Evolutionary conservation across 2,888 invertebrate species (phyloP).

Genomic region (Drosophila emarginata): DNA sequence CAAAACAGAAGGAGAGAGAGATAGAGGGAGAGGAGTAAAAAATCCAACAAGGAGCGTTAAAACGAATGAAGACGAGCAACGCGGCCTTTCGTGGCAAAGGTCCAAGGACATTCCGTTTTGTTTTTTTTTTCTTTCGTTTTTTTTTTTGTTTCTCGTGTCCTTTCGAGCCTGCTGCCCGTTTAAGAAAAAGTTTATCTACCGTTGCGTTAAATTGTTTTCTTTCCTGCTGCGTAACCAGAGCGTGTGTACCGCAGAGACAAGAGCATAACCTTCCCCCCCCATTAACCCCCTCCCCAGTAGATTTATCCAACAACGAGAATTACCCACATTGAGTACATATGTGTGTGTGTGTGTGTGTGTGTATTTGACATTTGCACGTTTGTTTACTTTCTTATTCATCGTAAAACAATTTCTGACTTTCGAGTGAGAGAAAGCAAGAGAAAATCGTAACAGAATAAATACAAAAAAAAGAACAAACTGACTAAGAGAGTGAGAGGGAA

Average conservation of each 20-base stretch:
- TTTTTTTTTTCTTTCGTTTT: background rate
- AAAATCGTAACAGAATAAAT: background rate
- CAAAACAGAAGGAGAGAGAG: too few species aligned
- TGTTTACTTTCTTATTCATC: conserved; percentile 50
- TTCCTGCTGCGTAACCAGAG: conserved; percentile 47
- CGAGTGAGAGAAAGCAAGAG: conserved; percentile 5
- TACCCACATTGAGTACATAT: background rate
- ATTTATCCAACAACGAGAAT: background rate
- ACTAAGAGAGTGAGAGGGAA: background rate
- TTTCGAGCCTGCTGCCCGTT: conserved; percentile 35
- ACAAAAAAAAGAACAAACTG: too few species aligned
- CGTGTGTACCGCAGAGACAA: conserved; percentile 28
- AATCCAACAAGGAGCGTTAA: background rate
- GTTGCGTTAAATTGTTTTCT: conserved; percentile 57
- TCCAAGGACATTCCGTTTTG: conserved; percentile 33
- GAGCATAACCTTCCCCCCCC: background rate
- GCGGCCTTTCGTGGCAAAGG: conserved; percentile 4
- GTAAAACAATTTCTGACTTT: conserved; percentile 49
- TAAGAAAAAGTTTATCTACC: conserved; percentile 56
- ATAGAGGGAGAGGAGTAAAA: background rate
- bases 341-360: conserved; percentile 17
- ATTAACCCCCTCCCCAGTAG: background rate
- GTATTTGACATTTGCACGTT: conserved; percentile 47
- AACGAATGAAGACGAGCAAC: background rate
- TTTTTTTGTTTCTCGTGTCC: background rate